Percentiles rank a stretch among this genome's conserved stretches.
phyloP scores from a whole-genome alignment of 1,140 invertebrate genomes.

The Trichogramma pretiosum region DNA sequence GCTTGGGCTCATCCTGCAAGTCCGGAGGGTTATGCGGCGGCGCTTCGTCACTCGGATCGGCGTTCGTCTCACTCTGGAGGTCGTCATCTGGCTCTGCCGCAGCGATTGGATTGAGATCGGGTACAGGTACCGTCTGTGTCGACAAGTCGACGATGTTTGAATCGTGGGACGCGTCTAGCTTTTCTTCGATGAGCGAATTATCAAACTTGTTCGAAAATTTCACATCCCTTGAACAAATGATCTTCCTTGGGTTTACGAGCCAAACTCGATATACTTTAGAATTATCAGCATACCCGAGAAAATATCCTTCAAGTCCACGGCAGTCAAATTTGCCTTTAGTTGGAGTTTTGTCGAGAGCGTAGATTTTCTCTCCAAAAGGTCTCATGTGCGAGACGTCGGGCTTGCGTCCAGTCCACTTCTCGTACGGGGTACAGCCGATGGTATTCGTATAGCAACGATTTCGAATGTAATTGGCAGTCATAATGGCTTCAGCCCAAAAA shows the following conservation, averaged over 20 bases:
- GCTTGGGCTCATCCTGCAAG: too few species aligned
- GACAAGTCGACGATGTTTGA: neutral
- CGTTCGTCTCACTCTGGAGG: neutral
- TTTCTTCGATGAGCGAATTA: neutral
- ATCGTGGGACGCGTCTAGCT: neutral
- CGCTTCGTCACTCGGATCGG: neutral
- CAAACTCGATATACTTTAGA: neutral
- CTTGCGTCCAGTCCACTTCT: constrained; percentile 15
- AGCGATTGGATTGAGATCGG: neutral
- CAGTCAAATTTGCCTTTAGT: neutral
- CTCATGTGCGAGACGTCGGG: constrained; percentile 13
- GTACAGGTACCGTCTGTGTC: neutral
- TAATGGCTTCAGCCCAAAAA: constrained; percentile 35
- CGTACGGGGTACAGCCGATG: constrained; percentile 18
- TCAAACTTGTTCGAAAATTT: neutral
- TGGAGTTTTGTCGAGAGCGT: too few species aligned
- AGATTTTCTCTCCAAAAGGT: constrained; percentile 19
- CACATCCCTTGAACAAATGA: neutral
- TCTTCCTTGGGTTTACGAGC: neutral
- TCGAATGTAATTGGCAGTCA: constrained; percentile 27
- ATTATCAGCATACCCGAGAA: neutral
- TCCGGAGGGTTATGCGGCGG: neutral
- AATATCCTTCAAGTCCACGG: neutral
- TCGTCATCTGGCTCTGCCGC: neutral
- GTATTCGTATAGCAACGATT: constrained; percentile 26